Evolutionary conservation across 2,797 vertebrate genomes (phyloP).

Genomic region (Molothrus aeneus): DNA sequence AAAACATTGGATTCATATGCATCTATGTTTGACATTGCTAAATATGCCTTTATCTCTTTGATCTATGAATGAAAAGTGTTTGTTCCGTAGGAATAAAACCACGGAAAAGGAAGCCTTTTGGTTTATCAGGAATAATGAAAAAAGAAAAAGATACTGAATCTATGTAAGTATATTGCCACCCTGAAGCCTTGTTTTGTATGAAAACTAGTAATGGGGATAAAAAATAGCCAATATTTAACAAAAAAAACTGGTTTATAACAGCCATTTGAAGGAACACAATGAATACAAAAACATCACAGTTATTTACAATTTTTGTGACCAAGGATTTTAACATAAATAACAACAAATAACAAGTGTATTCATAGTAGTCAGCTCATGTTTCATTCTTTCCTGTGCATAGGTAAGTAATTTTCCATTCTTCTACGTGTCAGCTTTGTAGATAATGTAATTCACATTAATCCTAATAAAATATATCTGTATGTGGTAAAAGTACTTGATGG

Average conservation of each 20-base stretch:
- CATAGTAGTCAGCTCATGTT: neutral
- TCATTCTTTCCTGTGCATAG: neutral
- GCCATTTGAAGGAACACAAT: neutral
- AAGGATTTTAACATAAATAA: neutral
- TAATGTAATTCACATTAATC: neutral
- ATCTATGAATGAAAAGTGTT: constrained; percentile 18
- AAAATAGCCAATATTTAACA: neutral
- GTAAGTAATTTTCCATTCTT: neutral
- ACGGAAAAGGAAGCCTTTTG: constrained; percentile 91
- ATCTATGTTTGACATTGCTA: neutral
- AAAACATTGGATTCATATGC: neutral
- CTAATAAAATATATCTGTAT: neutral
- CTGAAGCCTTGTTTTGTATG: neutral
- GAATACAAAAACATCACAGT: neutral
- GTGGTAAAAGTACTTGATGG: neutral
- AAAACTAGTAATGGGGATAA: neutral
- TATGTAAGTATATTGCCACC: constrained; percentile 81
- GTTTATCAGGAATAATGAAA: constrained; percentile 89
- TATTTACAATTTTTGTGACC: neutral
- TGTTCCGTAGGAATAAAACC: constrained; percentile 87
- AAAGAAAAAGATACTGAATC: constrained; percentile 97
- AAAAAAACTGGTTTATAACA: neutral
- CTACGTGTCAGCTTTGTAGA: neutral
- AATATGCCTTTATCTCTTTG: neutral
- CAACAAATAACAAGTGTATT: neutral